phyloP scores from a whole-genome alignment of 2,113 vertebrate species.

The Physeter macrocephalus region DNA sequence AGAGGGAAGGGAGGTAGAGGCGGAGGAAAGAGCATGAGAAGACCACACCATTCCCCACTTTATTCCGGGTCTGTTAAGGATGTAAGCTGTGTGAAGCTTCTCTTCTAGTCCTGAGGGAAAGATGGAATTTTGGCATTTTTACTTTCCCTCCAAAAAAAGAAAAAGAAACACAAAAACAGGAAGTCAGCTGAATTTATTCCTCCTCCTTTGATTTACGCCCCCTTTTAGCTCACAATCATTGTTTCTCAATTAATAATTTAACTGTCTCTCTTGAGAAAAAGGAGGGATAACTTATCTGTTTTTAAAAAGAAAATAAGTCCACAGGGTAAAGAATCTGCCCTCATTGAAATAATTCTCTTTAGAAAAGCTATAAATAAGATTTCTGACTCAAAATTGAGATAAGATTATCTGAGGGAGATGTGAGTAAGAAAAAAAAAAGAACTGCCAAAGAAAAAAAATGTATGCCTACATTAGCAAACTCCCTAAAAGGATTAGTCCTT shows the following conservation, averaged over 20 bases:
- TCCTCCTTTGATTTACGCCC: constrained; percentile 56
- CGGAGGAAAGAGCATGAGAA: background rate
- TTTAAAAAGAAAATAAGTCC: constrained; percentile 65
- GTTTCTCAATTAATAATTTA: constrained; percentile 73
- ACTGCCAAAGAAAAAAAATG: constrained; percentile 66
- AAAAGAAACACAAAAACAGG: constrained; percentile 46
- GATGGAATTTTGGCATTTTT: constrained; percentile 5
- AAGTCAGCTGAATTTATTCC: constrained; percentile 43
- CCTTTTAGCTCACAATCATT: constrained; percentile 54
- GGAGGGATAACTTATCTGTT: constrained; percentile 67
- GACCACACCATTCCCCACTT: background rate
- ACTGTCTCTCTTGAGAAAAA: constrained; percentile 61
- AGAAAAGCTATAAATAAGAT: constrained; percentile 67
- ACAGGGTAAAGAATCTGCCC: constrained; percentile 71
- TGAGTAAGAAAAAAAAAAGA: constrained; percentile 36
- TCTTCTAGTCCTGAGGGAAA: background rate
- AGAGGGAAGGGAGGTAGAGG: rapidly evolving
- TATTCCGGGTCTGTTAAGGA: background rate
- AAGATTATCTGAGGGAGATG: constrained; percentile 63
- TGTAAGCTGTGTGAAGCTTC: background rate
- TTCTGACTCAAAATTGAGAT: constrained; percentile 72
- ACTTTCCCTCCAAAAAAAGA: constrained; percentile 24
- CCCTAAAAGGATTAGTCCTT: constrained; percentile 51
- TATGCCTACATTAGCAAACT: constrained; percentile 66
- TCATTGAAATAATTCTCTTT: constrained; percentile 66